Evolutionary conservation across 2,888 invertebrate genomes (phyloP).

Genomic region (Leptopterna dolabrata): DNA sequence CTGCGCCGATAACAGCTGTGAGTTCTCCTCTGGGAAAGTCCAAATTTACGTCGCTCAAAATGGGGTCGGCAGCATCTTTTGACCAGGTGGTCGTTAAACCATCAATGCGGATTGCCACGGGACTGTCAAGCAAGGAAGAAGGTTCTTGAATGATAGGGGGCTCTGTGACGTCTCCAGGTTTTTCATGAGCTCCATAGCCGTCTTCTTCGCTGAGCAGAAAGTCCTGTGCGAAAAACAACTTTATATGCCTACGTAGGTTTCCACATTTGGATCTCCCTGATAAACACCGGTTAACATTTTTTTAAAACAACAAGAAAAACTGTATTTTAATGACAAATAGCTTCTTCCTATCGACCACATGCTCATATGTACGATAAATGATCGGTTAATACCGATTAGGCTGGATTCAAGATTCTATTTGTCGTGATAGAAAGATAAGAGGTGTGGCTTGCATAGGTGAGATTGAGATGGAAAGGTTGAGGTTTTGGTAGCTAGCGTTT

Average conservation of each 20-base stretch:
- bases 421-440: no score
- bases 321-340: not conserved
- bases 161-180: not conserved
- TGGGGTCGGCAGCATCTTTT: not conserved
- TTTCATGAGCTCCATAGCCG: not conserved
- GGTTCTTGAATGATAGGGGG: not conserved
- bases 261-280: not conserved
- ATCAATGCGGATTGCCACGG: not conserved
- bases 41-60: constrained; percentile 70
- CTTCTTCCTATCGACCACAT: no score
- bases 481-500: no score
- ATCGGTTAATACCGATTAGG: no score
- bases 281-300: not conserved
- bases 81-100: not conserved
- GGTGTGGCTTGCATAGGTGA: no score
- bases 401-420: no score
- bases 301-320: not conserved
- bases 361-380: no score
- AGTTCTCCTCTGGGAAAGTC: constrained; percentile 72
- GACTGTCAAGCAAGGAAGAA: not conserved
- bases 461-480: no score
- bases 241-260: not conserved
- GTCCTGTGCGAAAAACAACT: not conserved
- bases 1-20: constrained; percentile 79
- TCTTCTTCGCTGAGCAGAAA: not conserved